These are phyloP conservation scores for Plusia festucae DNA, from an alignment of 2,888 invertebrate genomes.

Conservation along the genomic window DNA sequence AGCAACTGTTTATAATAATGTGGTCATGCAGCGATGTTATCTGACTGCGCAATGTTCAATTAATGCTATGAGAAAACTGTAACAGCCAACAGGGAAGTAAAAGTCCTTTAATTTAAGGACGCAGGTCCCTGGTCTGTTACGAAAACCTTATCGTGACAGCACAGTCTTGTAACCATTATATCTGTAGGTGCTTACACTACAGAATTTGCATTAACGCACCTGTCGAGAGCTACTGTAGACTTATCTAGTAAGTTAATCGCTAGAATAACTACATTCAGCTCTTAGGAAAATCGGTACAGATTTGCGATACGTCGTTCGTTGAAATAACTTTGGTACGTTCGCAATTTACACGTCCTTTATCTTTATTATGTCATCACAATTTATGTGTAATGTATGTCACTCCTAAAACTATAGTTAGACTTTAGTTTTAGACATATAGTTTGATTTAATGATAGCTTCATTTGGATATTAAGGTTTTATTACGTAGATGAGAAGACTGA, in stretches of 20 bases:
- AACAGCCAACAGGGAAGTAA: constrained; percentile 75
- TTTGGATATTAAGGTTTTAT: constrained; percentile 29
- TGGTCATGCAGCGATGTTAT: constrained; percentile 63
- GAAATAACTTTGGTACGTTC: constrained; percentile 39
- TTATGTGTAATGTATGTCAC: constrained; percentile 34
- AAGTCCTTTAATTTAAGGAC: constrained; percentile 79
- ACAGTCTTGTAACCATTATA: constrained; percentile 41
- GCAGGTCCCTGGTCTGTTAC: constrained; percentile 67
- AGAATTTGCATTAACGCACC: constrained; percentile 79
- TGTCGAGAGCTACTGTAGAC: constrained; percentile 60
- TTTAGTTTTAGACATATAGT: too few species aligned
- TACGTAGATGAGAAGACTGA: constrained; percentile 47
- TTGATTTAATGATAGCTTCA: constrained; percentile 45
- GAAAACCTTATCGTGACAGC: constrained; percentile 69
- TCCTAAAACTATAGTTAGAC: constrained; percentile 24
- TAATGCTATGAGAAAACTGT: constrained; percentile 69
- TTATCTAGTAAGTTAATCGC: constrained; percentile 76
- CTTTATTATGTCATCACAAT: constrained; percentile 42
- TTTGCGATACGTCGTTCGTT: constrained; percentile 44
- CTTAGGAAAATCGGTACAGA: constrained; percentile 69
- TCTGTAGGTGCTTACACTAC: constrained; percentile 42
- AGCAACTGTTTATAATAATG: constrained; percentile 54
- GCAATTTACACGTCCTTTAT: constrained; percentile 45
- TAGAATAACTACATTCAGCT: constrained; percentile 63
- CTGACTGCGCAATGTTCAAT: constrained; percentile 72